These are phyloP conservation scores for Mercenaria mercenaria DNA, from an alignment of 1,140 invertebrate species.

Conservation along the genomic window DNA sequence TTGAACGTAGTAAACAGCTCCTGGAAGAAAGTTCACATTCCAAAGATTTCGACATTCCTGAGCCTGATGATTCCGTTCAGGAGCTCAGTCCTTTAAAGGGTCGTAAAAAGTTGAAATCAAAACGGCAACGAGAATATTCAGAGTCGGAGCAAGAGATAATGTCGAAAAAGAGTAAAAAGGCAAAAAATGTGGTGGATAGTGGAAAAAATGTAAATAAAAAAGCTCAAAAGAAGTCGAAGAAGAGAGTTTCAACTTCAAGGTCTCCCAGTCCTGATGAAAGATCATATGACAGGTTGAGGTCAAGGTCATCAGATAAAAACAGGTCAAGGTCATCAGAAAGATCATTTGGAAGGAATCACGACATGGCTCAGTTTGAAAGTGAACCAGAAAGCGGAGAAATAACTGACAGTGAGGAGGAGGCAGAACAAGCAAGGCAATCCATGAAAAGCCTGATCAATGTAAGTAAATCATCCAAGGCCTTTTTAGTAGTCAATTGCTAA, in stretches of 20 bases:
- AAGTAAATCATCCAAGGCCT: too few relatives aligned
- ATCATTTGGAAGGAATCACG: conserved; percentile 62
- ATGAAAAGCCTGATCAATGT: conserved; percentile 55
- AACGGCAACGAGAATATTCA: conserved; percentile 22
- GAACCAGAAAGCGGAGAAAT: conserved; percentile 76
- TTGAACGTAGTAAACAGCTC: conserved; percentile 51
- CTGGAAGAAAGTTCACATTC: conserved; percentile 37
- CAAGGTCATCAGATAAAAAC: background rate
- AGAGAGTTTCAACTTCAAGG: conserved; percentile 4
- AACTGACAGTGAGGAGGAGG: conserved; percentile 68
- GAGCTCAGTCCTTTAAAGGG: background rate
- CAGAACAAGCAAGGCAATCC: conserved; percentile 1
- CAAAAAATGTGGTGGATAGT: conserved; percentile 1
- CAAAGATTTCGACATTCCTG: conserved; percentile 43
- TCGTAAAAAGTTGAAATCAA: conserved; percentile 1
- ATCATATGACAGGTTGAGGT: background rate
- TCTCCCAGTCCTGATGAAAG: conserved; percentile 30
- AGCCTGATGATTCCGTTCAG: background rate
- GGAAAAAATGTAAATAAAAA: background rate
- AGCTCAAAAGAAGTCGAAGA: conserved; percentile 34
- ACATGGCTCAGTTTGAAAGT: conserved; percentile 74
- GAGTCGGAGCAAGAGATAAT: conserved; percentile 19
- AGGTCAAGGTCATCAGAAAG: conserved; percentile 29
- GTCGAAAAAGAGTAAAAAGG: background rate
- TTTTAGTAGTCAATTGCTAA: background rate